Evolutionary conservation across 2,113 vertebrate genomes (phyloP).

Genomic region (Sebastes fasciatus): DNA sequence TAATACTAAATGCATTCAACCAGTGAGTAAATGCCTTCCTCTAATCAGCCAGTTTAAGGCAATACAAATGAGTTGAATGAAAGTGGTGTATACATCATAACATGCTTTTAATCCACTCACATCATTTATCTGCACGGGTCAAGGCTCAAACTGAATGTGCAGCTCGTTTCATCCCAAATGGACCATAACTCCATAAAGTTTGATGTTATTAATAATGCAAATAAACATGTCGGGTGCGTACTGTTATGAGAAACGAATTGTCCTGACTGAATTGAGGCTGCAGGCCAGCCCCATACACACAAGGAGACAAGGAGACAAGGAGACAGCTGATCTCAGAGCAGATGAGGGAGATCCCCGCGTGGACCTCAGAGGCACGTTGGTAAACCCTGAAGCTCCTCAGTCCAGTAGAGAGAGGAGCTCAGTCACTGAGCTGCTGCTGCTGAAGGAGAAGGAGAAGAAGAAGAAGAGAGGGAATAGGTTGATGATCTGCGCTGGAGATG

Average conservation of each 20-base stretch:
- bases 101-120: background rate
- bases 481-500: conserved; percentile 22
- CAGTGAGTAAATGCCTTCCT: background rate
- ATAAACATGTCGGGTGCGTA: background rate
- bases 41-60: background rate
- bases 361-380: background rate
- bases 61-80: background rate
- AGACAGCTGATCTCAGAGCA: conserved; percentile 43
- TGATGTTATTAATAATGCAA: background rate
- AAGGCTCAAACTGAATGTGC: background rate
- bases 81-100: background rate
- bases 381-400: conserved; percentile 10
- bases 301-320: background rate
- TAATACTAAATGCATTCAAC: no score
- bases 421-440: background rate
- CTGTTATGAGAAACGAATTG: background rate
- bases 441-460: background rate
- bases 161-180: background rate
- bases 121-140: background rate
- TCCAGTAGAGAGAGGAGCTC: background rate
- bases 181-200: background rate
- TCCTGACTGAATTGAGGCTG: background rate
- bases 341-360: conserved; percentile 9
- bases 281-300: background rate
- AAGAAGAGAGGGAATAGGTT: no score